These are phyloP conservation scores for Porites australiensis DNA, from an alignment of 64 coral and sea anemone species.

Conservation along the genomic window DNA sequence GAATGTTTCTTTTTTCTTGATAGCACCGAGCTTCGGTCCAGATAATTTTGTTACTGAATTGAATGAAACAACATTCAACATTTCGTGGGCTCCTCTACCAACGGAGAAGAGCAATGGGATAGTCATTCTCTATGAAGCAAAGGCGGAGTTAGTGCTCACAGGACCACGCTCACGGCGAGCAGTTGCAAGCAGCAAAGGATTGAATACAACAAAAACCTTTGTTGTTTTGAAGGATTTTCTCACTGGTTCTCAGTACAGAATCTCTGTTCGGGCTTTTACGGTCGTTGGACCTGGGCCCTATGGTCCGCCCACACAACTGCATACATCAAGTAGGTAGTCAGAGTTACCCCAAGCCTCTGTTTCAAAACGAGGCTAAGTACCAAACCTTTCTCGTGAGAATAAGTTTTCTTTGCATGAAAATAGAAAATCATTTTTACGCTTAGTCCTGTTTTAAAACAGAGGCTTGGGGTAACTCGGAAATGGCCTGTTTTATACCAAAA, in stretches of 20 bases:
- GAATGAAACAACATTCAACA: conserved; percentile 10
- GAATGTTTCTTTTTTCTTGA: no score
- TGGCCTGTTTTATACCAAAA: no score
- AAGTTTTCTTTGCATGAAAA: no score
- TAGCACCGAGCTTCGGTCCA: not conserved
- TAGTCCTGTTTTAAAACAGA: no score
- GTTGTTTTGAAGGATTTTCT: not conserved
- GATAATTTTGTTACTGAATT: not conserved
- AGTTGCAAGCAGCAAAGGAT: not conserved
- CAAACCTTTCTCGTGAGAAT: no score
- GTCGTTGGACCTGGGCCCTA: not conserved
- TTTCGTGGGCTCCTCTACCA: conserved; percentile 21
- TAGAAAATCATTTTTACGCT: no score
- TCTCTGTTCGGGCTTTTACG: conserved; percentile 24
- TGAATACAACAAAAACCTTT: not conserved
- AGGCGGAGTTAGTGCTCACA: not conserved
- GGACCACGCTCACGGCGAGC: not conserved
- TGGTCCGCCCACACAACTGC: not conserved
- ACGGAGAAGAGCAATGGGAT: conserved; percentile 7
- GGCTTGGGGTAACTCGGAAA: no score
- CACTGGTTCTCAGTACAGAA: not conserved
- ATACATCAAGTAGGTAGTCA: not conserved
- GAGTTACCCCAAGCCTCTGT: no score
- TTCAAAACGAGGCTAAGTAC: no score
- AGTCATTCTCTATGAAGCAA: not conserved